Base-by-base conservation (phyloP, 2,888 invertebrate species). In the Gymnocheta viridis region DNA sequence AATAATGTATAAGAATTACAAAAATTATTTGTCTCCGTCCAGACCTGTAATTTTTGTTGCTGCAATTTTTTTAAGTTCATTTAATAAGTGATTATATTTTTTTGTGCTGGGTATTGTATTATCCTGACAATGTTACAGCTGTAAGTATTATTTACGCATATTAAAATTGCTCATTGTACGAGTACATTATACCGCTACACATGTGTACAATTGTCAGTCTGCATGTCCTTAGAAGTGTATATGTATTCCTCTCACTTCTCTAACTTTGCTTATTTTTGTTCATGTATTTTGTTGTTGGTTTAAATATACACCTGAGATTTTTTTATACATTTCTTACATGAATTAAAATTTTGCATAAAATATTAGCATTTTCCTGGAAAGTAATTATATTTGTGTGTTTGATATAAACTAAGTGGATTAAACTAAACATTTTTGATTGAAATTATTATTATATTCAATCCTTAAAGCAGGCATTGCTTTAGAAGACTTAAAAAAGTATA, bases 91-190 rank as follows among this genome's bases (percentile, higher is more conserved):
- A 4, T 32, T 32, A 32, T 5, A 32, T 32, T 4, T 5, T 32
- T 32, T 32, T 5, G 4, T 32, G 32, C 32, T 32, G 32, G 32
- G 32, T 32, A 5, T 4, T 7, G 7, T 32, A 32, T 32, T 7
- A 32, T 7, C 32, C 4, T 32, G 32, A 32, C 7, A 4, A 49
- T 60, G 70, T 58, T 80, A 72, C 83, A 83, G 80, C 76, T 80
- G 72, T 83, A 83, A 80, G 80, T 83, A 83, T 83, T 83, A 83
- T 83, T 83, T 84, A 81, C 81, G 81, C 84, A 81, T 84, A 81
- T 84, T 84, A 84, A 84, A 81, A 74, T 78, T 81, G 62, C 73
- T 81, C 76, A 70, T 56, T 83, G 41, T 70, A n/a, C n/a, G n/a
- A n/a, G n/a, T n/a, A 76, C 77, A 78, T 84, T 73, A 73, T 77